Base-by-base conservation (phyloP, 2,113 vertebrate genomes). In the Balaeniceps rex region DNA sequence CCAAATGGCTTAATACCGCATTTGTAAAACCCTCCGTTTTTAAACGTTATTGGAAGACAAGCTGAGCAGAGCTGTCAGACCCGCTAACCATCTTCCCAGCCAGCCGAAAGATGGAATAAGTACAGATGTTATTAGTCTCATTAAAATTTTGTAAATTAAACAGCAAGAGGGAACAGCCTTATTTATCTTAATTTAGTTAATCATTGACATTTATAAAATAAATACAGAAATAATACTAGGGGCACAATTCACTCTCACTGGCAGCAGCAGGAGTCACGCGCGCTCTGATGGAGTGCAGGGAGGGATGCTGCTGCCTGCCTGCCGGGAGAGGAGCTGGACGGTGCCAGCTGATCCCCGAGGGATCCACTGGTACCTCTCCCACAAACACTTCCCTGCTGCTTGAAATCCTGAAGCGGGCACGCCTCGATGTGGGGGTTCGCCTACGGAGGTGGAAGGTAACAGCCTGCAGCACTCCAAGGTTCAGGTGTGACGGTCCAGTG, bases 171-270 rank as follows among this genome's bases (percentile, higher is more conserved):
- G 75, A 96, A 47, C 57, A 76, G 84, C 70, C 61, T 68, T 82
- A 90, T 93, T 94, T 93, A 83, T 84, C 89, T 96, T 89, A 38
- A 87, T 94, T 95, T 82, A 84, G 47, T 36, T 87, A 36, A 79
- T 82, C 44, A 26, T 34, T 92, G 85, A 95, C 88, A 90, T 93
- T 90, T 90, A 85, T 40, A 95, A 95, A 96, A 94, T 65, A 90
- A 96, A 94, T 42, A 76, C 60, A 38, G 76, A 81, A 93, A 34
- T 65, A 77, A 49, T 28, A 69, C 66, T 34, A 6, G 4, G n/a
- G 74, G 42, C 55, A 76, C 68, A 70, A 65, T 12, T 74, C 80
- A 49, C 38, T 65, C 88, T 25, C 31, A 4, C 31, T 36, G 58
- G 58, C 54, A 65, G 54, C 85, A 49, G 83, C 49, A 44, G 44